Base-by-base conservation (phyloP, 2,797 vertebrate genomes). In the Sparus aurata region DNA sequence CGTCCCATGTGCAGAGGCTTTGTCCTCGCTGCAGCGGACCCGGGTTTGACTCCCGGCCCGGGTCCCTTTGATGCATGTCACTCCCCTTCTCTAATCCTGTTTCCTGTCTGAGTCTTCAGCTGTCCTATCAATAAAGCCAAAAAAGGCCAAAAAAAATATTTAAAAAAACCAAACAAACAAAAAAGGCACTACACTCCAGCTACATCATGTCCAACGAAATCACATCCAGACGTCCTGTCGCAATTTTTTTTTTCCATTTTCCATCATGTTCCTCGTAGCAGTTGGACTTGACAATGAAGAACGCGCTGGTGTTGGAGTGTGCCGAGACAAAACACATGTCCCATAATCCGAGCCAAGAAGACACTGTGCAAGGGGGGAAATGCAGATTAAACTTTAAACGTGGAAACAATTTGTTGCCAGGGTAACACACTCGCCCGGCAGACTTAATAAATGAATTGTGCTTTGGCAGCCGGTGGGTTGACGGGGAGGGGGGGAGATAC, bases 371-470 rank as follows among this genome's bases (percentile, higher is more conserved):
- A 34, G 34, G 54, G 68, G 62, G 62, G 27, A 69, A 73, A 76
- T 66, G 73, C 60, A 23, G n/a, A 83, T 88, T 92, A 71, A 90
- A 91, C 68, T 90, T 90, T 85, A 88, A 89, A 91, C 75, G 85
- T 75, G 75, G 71, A 87, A 83, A 88, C 91, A 81, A 87, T 92
- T 87, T 86, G 89, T 94, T 92, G 83, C 88, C 87, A 84, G 75
- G 84, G 90, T 71, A 89, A 91, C 82, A 23, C 59, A 75, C 77
- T 82, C 7, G 3, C 75, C 73, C 25, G 73, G 75, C 65, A 75
- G 63, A 86, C 87, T 91, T 83, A 88, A 86, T 86, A 76, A 86
- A 86, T 89, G 41, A 81, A 80, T 75, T 80, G 53, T 60, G 52
- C 60, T 71, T 62, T 27, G 75, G 77, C 69, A 77, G 77, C 61